Evolutionary conservation across 1,140 invertebrate genomes (phyloP), one percentile per base, ranked within the genome.

Genomic region (Zaprionus tsacasi): DNA sequence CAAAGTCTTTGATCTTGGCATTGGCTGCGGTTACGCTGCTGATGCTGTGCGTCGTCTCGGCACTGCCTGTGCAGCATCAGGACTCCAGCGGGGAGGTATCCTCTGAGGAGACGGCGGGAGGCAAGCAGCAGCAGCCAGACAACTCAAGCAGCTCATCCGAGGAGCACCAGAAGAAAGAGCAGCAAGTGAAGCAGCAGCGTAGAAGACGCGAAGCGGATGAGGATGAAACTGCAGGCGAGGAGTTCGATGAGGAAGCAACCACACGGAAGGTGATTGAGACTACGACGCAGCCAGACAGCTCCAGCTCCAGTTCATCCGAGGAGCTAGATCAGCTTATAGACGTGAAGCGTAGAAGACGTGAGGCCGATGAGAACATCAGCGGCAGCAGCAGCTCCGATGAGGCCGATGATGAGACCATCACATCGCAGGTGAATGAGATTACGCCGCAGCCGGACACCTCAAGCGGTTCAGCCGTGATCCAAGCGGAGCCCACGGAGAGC

Each of bases 141-240:
- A 38, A 70, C 36, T 63, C 68, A 8, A 65, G 68, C 21, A 30
- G 21, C 5, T 72, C 75, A 1, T 69, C 75, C 0, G 65, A 64
- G 12, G 70, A 78, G 25, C 1, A 30, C 27, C 21, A 56, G 27
- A 54, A 57, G 27, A 11, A 7, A 13, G 10, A 10, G 35, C 7
- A 3, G 13, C 17, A 11, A 27, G 1, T 1, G 15, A 21, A 38
- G 6, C 15, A 40, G 13, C 11, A 40, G 6, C 36, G 27, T 30
- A 6, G 3, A 30, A 30, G 27, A 30, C 27, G 27, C 27, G 27
- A 30, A 3, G 27, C 6, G 1, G 27, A 30, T 30, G 27, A 30
- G 1, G 27, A 30, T 30, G 6, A 1, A 30, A 30, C 3, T 30
- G 27, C 1, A 30, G 27, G 27, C 27, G 27, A 30, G 27, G 27